Evolutionary conservation across 2,113 vertebrate genomes (phyloP), one percentile per base, ranked within the genome.

Genomic region (Syngnathus typhle): DNA sequence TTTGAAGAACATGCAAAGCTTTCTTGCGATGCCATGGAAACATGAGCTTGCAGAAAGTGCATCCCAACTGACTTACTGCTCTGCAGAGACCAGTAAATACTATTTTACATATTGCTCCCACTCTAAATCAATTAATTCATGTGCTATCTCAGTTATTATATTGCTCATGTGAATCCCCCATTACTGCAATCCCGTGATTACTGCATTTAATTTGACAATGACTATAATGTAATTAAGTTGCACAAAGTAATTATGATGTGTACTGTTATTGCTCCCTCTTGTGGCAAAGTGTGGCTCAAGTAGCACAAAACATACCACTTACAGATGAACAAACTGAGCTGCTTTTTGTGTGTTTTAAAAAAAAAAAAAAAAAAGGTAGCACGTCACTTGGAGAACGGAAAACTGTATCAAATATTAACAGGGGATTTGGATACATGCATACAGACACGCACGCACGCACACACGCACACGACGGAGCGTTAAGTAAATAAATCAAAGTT

Each of bases 401-500:
- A 61, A 71, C 62, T 55, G 63, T 76, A 87, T 89, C 73, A 85
- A 88, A 86, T 82, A 85, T 85, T 85, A 83, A 86, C 72, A 71
- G 19, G 61, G 61, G 71, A 72, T 82, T 69, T 84, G 72, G 27
- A 60, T 9, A 19, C 36, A 60, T 79, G 81, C 85, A 87, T 79
- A 64, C 47, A 67, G 27, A 67, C 64, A 72, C 44, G 32, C 76
- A 81, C 85, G 84, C 79, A 70, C 36, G 68, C 46, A 71, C 67
- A 72, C 79, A 70, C 36, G 68, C 46, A 71, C 67, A 72, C 18
- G 27, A 59, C 49, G 15, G 51, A 27, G 59, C 61, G 37, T 52
- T 38, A 54, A 66, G 64, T 55, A 67, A 60, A 70, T 70, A 71
- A 74, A 68, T 68, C 67, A 75, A 67, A 73, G 62, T 69, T 49